Evolutionary conservation across 2,888 invertebrate species (phyloP).

Genomic region (Chydorus sphaericus): DNA sequence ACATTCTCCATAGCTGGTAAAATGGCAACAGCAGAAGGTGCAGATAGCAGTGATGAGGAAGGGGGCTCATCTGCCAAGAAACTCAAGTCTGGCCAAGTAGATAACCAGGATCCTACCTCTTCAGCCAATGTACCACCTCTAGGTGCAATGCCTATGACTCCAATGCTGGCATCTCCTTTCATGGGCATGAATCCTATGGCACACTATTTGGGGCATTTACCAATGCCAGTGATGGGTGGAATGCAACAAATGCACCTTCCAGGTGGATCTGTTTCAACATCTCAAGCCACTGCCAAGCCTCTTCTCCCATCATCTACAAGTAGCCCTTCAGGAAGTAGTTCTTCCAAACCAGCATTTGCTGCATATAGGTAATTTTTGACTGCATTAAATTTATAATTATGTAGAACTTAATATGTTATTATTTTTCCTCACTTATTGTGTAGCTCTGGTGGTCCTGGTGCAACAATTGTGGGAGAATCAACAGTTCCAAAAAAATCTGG

Average conservation of each 20-base stretch:
- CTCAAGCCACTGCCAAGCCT: slow-evolving; percentile 41
- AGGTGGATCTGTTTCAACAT: slow-evolving; percentile 28
- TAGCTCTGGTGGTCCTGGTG: slow-evolving; percentile 18
- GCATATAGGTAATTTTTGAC: slow-evolving; percentile 50
- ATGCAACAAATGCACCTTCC: slow-evolving; percentile 14
- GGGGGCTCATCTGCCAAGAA: slow-evolving; percentile 17
- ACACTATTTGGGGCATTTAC: slow-evolving; percentile 22
- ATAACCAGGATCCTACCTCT: slow-evolving; percentile 2
- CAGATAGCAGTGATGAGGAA: slow-evolving; percentile 21
- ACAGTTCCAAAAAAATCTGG: slow-evolving; percentile 19
- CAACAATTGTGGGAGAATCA: slow-evolving; percentile 27
- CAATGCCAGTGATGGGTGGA: slow-evolving; percentile 26
- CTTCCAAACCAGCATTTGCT: slow-evolving; percentile 59
- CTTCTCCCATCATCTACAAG: slow-evolving; percentile 47
- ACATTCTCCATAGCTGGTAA: slow-evolving; percentile 6
- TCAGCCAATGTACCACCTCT: not conserved
- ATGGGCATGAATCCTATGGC: slow-evolving; percentile 23
- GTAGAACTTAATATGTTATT: not conserved
- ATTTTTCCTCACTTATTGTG: no score
- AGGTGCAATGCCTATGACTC: not conserved
- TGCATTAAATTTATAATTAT: not conserved
- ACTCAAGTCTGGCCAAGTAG: slow-evolving; percentile 17
- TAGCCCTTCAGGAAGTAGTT: slow-evolving; percentile 41
- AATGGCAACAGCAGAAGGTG: slow-evolving; percentile 12
- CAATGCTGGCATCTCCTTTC: slow-evolving; percentile 7